Base-by-base conservation (phyloP, 2,113 vertebrate genomes). In the Oophaga pumilio region DNA sequence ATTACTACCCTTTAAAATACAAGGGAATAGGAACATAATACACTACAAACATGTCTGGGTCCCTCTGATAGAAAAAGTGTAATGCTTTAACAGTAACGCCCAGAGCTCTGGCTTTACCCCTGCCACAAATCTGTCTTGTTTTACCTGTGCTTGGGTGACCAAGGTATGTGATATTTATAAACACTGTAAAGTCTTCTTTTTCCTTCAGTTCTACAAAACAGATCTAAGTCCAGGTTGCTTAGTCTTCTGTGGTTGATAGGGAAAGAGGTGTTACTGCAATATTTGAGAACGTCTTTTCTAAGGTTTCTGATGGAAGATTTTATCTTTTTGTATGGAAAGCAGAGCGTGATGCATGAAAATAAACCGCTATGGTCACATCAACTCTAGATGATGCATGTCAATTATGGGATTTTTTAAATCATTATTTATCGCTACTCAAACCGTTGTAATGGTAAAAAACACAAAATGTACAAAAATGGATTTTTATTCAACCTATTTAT, bases 1-100 rank as follows among this genome's bases (percentile, higher is more conserved):
- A 85, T 89, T 69, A 82, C 76, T 43, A 88, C 56, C 71, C 69
- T 76, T 88, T 88, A 26, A 62, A 76, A 76, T 52, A 73, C 73
- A 76, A 76, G 57, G 80, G 59, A 53, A 49, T 33, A 83, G 80
- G 69, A 83, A 76, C 79, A 66, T 33, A 83, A 66, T 76, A 73
- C 86, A 52, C 68, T 83, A 79, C 57, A 87, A 74, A 87, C 64
- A 49, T 82, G 80, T n/a, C 62, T 49, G 49, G 49, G 15, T 83
- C 71, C 68, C 68, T 66, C 64, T 83, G 71, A 82, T 82, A 52
- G 53, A 82, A 82, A 43, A 87, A 79, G 79, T 49, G 56, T 83
- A 88, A 87, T 59, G 79, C 83, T 33, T 76, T 50, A 79, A 64
- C 80, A 88, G 68, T 76, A 68, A 87, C 57, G 52, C 74, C n/a